Conservation (phyloP, 2,797 vertebrate genomes). For the Phataginus tetradactyla region DNA sequence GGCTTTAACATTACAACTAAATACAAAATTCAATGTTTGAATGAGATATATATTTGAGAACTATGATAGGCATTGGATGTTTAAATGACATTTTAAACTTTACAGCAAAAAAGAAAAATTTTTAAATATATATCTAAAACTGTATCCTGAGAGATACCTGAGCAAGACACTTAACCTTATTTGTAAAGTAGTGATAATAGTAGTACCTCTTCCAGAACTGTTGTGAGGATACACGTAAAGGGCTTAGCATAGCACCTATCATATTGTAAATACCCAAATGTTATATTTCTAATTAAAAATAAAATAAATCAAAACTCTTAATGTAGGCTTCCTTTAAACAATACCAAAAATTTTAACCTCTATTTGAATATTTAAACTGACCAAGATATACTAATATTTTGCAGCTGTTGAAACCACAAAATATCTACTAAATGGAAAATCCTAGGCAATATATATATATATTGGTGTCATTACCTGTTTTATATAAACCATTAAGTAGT, state of each 20-base stretch:
- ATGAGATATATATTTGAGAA: slow-evolving; percentile 15
- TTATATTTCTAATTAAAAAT: neutral
- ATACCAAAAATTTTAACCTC: neutral
- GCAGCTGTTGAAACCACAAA: neutral
- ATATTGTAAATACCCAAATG: neutral
- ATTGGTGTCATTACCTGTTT: neutral
- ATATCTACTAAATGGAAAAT: slow-evolving; percentile 43
- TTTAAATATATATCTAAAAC: neutral
- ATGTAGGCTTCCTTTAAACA: slow-evolving; percentile 11
- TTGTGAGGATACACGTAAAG: neutral
- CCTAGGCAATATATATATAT: neutral
- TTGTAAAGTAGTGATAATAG: neutral
- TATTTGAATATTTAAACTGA: slow-evolving; percentile 38
- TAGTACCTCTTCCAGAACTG: neutral
- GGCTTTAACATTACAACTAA: slow-evolving; percentile 43
- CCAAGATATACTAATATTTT: neutral
- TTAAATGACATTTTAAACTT: slow-evolving; percentile 46
- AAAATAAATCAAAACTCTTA: neutral
- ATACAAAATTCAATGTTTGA: slow-evolving; percentile 51
- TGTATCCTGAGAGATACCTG: neutral
- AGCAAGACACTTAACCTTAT: neutral
- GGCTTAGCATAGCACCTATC: neutral
- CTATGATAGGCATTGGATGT: neutral
- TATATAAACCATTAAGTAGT: neutral
- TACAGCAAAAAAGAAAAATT: neutral